Base-by-base conservation (phyloP, 2,113 vertebrate genomes). In the Bostrychus sinensis region DNA sequence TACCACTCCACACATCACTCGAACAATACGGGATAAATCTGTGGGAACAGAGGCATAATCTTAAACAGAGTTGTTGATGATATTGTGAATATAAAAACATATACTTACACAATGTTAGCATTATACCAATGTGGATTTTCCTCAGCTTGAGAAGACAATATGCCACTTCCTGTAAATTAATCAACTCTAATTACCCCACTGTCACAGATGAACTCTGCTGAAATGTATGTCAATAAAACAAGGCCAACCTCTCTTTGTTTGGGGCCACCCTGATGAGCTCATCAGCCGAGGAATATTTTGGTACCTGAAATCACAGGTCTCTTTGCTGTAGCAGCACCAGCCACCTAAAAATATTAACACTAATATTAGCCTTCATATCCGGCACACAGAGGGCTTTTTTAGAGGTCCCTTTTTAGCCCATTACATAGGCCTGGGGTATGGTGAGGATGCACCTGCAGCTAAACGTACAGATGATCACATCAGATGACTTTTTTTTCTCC, bases 1-100 rank as follows among this genome's bases (percentile, higher is more conserved):
- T 93, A 16, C 93, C 94, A 56, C 91, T 94, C 94, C 93, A 94
- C 30, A 94, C 91, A 76, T 94, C 94, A 56, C 94, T 94, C 54
- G 94, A 94, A 84, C 94, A 94, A 63, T 94, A 94, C 1, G 93
- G 94, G 43, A 94, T 88, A 81, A 94, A 92, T 75, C 93, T 94
- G 60, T 45, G 67, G n/a, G 26, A 43, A 71, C 22, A 38, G 22
- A 66, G n/a, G 57, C 20, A 70, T 14, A 77, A 30, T 36, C 53
- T 20, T 4, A 34, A 36, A 53, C 7, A 30, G 1, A 16, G 25
- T 14, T 16, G 1, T 34, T 36, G 19, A 55, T 28, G 48, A 17
- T 9, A 51, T 9, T 26, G 25, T 14, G 34, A 2, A 39, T 25
- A 14, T 13, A 26, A 23, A 9, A 19, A n/a, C 11, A 34, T 16